phyloP scores from a whole-genome alignment of 2,888 invertebrate genomes.

The Drosophila emarginata region DNA sequence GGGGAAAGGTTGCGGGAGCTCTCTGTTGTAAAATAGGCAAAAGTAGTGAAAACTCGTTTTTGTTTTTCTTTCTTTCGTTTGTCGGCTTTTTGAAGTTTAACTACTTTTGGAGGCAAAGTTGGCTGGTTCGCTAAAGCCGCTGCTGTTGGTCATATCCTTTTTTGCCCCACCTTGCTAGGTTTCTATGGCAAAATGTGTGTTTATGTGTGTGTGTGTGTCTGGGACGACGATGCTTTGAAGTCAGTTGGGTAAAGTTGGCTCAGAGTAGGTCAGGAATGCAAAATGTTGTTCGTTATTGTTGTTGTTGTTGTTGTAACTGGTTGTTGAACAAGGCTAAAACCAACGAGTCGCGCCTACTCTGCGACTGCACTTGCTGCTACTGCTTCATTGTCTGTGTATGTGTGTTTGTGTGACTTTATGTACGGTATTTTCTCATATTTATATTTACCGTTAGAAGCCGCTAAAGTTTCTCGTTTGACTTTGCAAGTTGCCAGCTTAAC shows the following conservation, averaged over 20 bases:
- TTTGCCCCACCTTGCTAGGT: slow-evolving; percentile 42
- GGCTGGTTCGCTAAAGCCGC: slow-evolving; percentile 27
- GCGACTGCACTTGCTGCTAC: slow-evolving; percentile 35
- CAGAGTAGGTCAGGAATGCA: slow-evolving; percentile 73
- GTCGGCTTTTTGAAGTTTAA: slow-evolving; percentile 69
- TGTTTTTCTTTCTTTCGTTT: slow-evolving; percentile 30
- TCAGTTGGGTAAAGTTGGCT: slow-evolving; percentile 37
- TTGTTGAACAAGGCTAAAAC: slow-evolving; percentile 56
- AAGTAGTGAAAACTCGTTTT: slow-evolving; percentile 74
- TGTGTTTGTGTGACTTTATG: slow-evolving; percentile 42
- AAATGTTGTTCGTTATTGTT: slow-evolving; percentile 36
- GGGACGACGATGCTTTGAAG: slow-evolving; percentile 35
- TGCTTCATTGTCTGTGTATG: slow-evolving; percentile 5
- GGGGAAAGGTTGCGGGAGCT: neutral
- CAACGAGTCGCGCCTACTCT: slow-evolving; percentile 65
- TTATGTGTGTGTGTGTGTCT: slow-evolving; percentile 27
- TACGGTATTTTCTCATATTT: slow-evolving; percentile 56
- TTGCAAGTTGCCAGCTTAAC: slow-evolving; percentile 38
- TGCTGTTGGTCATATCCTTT: slow-evolving; percentile 59
- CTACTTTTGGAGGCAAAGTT: slow-evolving; percentile 63
- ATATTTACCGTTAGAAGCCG: slow-evolving; percentile 66
- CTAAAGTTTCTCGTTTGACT: slow-evolving; percentile 51
- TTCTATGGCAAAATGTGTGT: slow-evolving; percentile 30
- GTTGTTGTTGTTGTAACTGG: slow-evolving; percentile 16
- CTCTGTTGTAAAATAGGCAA: slow-evolving; percentile 67